Percentiles rank a stretch among this genome's conserved stretches.
phyloP scores from a whole-genome alignment of 1,140 invertebrate genomes.

The Pogonognathellus flavescens region DNA sequence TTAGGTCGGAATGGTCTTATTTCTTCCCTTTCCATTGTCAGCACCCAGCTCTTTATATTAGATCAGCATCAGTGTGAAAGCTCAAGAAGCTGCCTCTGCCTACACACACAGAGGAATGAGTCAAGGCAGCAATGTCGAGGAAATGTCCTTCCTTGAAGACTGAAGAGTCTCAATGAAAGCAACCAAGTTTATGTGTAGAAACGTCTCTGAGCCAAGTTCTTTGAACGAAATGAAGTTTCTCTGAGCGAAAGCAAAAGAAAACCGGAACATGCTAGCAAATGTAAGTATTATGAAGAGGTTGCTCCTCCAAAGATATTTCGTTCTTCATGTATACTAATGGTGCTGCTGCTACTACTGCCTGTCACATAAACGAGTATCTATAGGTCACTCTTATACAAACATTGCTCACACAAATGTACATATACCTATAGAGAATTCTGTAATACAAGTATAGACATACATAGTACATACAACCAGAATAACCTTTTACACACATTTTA shows the following conservation, averaged over 20 bases:
- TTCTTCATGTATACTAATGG: conserved; percentile 21
- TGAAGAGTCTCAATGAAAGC: neutral
- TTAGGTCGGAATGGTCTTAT: too few species aligned
- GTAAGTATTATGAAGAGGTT: conserved; percentile 39
- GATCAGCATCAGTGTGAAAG: too few species aligned
- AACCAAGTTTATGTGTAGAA: neutral
- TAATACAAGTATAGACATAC: too few species aligned
- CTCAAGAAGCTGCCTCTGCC: neutral
- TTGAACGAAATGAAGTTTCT: conserved; percentile 38
- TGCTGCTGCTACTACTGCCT: neutral
- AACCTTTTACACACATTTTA: too few species aligned
- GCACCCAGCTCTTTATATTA: too few species aligned
- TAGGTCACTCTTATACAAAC: neutral
- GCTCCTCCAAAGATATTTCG: conserved; percentile 10
- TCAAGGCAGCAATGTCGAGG: neutral
- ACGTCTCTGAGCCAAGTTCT: conserved; percentile 38
- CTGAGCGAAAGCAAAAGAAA: neutral
- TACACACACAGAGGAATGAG: neutral
- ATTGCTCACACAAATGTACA: too few species aligned
- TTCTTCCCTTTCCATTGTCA: too few species aligned
- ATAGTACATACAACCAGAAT: too few species aligned
- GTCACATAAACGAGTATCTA: neutral
- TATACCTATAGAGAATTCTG: too few species aligned
- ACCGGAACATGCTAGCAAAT: conserved; percentile 1
- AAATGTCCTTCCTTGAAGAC: conserved; percentile 9